Evolutionary conservation across 2,797 vertebrate species (phyloP), one percentile per base, ranked within the genome.

Genomic region (Clarias fuscus): DNA sequence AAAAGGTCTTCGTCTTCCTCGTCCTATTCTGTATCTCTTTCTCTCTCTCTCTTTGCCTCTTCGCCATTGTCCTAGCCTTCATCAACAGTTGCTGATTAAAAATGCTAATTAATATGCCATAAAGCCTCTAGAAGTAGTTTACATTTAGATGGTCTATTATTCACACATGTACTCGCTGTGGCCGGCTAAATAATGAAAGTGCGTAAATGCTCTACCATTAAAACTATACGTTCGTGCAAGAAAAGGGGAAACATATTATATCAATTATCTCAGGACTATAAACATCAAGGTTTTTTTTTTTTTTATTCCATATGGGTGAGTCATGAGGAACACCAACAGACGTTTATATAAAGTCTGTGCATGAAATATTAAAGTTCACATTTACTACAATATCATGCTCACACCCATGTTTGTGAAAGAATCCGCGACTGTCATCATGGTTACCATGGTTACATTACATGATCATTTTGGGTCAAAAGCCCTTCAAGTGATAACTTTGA

Each of bases 81-180:
- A 94, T 96, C 95, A 93, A 94, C 96, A 97, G 96, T 97, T 81
- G 40, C 89, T 96, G 96, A 97, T 97, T 96, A 95, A 96, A 95
- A 95, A 95, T 95, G 96, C 96, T 96, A 96, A 96, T 97, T 97
- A 96, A 96, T 95, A 95, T 95, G 95, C 95, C 95, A 96, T 96
- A 95, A 95, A 96, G 95, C 94, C 95, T 95, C 89, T 89, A 89
- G 88, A 85, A 90, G 89, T 90, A 89, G 95, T 95, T 95, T 95
- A 95, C 95, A 96, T 96, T 96, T 95, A 95, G 94, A 93, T 96
- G 95, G 95, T 96, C 96, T 96, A 96, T 97, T 96, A 89, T 89
- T 90, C 90, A 83, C 93, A 95, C 95, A 96, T 95, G 95, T 96
- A 94, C 94, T 94, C 94, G 94, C 94, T 92, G 95, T 95, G 93